Percentiles rank a stretch among this genome's conserved stretches.
Conservation (phyloP, 1,140 invertebrate genomes). For the Delia radicum region DNA sequence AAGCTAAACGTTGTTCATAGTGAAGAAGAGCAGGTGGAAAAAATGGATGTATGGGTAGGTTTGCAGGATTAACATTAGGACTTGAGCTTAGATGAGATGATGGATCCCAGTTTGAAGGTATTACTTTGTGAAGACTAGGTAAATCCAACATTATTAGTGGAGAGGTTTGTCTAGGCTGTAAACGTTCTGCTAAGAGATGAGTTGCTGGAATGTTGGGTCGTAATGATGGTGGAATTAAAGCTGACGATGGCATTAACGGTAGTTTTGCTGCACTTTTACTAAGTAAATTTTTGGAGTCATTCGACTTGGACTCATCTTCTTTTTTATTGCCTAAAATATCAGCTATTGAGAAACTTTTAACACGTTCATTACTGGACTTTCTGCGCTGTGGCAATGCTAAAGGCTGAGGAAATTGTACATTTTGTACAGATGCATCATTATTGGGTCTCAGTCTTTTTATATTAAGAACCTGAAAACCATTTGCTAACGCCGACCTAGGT, state of each 20-base stretch:
- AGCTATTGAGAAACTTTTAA: constrained; percentile 89
- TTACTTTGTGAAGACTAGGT: neutral
- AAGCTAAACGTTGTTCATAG: constrained; percentile 59
- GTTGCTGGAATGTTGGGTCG: neutral
- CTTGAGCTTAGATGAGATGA: constrained; percentile 59
- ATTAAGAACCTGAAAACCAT: neutral
- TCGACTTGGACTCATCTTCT: neutral
- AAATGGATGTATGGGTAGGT: constrained; percentile 44
- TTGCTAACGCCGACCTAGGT: neutral
- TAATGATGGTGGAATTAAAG: too few relatives aligned
- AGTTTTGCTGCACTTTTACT: neutral
- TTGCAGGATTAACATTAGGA: constrained; percentile 57
- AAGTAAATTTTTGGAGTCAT: neutral
- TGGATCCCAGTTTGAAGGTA: neutral
- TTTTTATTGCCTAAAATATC: constrained; percentile 83
- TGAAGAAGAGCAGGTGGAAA: constrained; percentile 48
- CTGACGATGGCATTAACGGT: neutral
- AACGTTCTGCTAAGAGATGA: neutral
- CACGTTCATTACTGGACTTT: constrained; percentile 56
- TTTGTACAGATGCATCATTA: neutral
- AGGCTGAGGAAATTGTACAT: neutral
- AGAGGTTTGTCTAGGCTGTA: constrained; percentile 26
- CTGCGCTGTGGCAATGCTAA: constrained; percentile 29
- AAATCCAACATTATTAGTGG: neutral
- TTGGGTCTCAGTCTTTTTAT: neutral